These are phyloP conservation scores for Hydrocynus forskahlii DNA, from an alignment of 2,797 vertebrate species.

Conservation along the genomic window DNA sequence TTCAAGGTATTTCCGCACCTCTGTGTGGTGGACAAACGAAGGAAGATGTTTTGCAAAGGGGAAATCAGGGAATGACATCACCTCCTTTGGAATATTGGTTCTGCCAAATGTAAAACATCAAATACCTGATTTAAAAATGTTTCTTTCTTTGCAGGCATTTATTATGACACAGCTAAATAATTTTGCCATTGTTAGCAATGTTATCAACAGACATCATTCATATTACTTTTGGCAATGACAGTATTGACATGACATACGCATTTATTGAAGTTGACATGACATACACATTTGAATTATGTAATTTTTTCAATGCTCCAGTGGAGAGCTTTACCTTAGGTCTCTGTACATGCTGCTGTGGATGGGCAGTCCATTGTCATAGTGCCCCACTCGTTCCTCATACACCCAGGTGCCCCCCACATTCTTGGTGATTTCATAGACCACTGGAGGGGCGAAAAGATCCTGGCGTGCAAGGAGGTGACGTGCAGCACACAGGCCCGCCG, in stretches of 20 bases:
- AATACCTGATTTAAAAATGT: not conserved
- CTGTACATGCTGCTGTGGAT: conserved; percentile 75
- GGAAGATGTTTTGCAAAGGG: conserved; percentile 68
- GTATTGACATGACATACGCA: not conserved
- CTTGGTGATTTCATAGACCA: conserved; percentile 67
- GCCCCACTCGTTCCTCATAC: conserved; percentile 63
- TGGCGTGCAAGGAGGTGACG: conserved; percentile 66
- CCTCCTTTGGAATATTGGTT: conserved; percentile 77
- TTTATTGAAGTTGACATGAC: not conserved
- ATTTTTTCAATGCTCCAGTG: not conserved
- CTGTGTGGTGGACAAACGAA: conserved; percentile 72
- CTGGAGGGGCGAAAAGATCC: conserved; percentile 64
- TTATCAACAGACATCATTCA: not conserved
- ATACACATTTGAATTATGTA: not conserved
- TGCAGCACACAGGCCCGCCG: conserved; percentile 69
- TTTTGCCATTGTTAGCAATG: not conserved
- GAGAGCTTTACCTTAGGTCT: conserved; percentile 65
- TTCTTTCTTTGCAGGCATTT: not conserved
- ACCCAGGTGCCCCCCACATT: conserved; percentile 74
- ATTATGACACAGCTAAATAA: not conserved
- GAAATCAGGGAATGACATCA: conserved; percentile 75
- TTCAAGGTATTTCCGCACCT: conserved; percentile 71
- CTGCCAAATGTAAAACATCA: conserved; percentile 50
- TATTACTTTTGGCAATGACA: too few species aligned
- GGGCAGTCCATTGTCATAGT: conserved; percentile 47